Base-by-base conservation (phyloP, 2,797 vertebrate species). In the Bovichtus diacanthus region DNA sequence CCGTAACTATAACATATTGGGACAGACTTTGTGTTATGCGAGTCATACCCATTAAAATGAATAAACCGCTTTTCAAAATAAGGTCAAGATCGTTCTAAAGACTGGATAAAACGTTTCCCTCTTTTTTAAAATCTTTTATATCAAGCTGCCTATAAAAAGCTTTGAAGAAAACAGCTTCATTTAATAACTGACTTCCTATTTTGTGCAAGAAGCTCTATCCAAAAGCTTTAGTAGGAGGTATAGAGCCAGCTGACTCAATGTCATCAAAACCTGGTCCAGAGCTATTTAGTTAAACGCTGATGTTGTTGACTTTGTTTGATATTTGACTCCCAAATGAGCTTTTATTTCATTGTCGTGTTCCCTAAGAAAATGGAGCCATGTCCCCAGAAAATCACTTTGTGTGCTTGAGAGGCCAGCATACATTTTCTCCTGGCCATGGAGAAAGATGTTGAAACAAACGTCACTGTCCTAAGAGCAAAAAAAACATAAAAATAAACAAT, bases 221-320 rank as follows among this genome's bases (percentile, higher is more conserved):
- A 56, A 76, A 76, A 53, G 51, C 44, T 70, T 38, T 55, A 44
- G 39, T 44, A 50, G 25, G 69, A 74, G 54, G 16, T n/a, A 10
- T 5, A 50, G 49, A 81, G 81, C 63, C 59, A 78, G 67, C 64
- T 50, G 58, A 71, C 63, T 72, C 77, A 53, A 11, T 81, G 84
- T 65, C 83, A 59, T 78, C 70, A 71, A 73, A 73, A 50, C 53
- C 9, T 21, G 39, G 60, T 86, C 59, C 51, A 74, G 29, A 47
- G 60, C 54, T 79, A 60, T 84, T 88, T 83, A 76, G 76, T 65
- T 74, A 70, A 77, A 47, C 77, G 61, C 76, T 78, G 39, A 74
- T 80, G 66, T 51, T 80, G 78, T 80, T 87, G 76, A 87, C 65
- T 84, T 80, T 87, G 66, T 90, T 88, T 92, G 78, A 87, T 80